Evolutionary conservation across 2,797 vertebrate genomes (phyloP).

Genomic region (Macrochelys suwanniensis): DNA sequence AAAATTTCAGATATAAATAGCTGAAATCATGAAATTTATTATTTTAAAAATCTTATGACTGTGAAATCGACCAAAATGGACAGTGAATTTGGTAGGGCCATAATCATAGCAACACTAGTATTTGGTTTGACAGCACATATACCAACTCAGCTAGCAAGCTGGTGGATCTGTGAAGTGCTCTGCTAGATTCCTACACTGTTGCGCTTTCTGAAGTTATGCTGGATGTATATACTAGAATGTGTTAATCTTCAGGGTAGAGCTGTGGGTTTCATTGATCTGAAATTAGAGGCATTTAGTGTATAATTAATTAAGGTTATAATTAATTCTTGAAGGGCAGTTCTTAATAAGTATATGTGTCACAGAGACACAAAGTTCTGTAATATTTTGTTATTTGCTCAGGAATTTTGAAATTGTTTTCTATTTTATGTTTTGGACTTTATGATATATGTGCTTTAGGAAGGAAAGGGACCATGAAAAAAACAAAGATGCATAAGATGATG

Average conservation of each 20-base stretch:
- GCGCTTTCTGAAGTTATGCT: background rate
- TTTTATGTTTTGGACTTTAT: background rate
- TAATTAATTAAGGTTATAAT: slow-evolving; percentile 13
- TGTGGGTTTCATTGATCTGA: background rate
- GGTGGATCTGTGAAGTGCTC: background rate
- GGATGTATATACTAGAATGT: background rate
- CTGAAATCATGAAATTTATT: no score
- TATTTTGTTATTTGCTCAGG: background rate
- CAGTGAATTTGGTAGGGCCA: no score
- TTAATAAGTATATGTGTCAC: background rate
- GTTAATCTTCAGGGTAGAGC: background rate
- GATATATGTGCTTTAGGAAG: background rate
- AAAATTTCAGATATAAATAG: no score
- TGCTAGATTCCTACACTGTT: background rate
- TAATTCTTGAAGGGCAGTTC: background rate
- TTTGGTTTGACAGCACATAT: background rate
- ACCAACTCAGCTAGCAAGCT: background rate
- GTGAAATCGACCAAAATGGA: no score
- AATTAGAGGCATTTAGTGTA: background rate
- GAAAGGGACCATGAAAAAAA: background rate
- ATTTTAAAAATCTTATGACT: no score
- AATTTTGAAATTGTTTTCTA: background rate
- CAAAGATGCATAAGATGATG: background rate
- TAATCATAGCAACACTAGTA: background rate
- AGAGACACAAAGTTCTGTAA: background rate